Evolutionary conservation across 2,888 invertebrate genomes (phyloP), one percentile per base, ranked within the genome.

Genomic region (Apamea anceps): DNA sequence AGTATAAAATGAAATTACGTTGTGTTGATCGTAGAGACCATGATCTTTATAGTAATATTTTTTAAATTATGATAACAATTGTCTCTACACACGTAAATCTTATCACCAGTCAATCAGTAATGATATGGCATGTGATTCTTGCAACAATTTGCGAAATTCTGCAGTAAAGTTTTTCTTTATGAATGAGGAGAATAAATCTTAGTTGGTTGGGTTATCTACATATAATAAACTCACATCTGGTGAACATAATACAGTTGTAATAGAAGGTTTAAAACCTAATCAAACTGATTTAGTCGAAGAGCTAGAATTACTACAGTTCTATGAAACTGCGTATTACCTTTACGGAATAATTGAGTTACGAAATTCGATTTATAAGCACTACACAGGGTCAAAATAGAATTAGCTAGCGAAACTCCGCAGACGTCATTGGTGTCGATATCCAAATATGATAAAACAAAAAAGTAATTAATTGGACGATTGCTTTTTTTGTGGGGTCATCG

Each of bases 21-120:
- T 42, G 8, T 37, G 37, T 37, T 37, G 5, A 5, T 37, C 37
- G 37, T 25, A 42, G 28, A 28, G 1, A n/a, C 25, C 21, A 37
- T 37, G 15, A 2, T 21, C 12, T 15, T 42, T 13, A 2, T 42
- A 5, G 7, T 12, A 21, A 12, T 25, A 51, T 63, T 51, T 51
- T 37, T 37, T 76, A 72, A 18, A 72, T 32, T 32, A 37, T 5
- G 0, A 32, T 15, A 32, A 21, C 18, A 25, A 54, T 60, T 13
- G 18, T 54, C 65, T 32, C 2, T 45, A 13, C 8, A 18, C n/a
- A 66, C 77, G 32, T n/a, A 18, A 32, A 13, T 21, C 21, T 65
- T 77, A 77, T 77, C 63, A 54, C 37, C 10, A 54, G 28, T 3
- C 1, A 77, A 77, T 77, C 42, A 54, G 28, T 77, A 42, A 37